phyloP scores from a whole-genome alignment of 2,113 vertebrate species.

The Crocuta crocuta region DNA sequence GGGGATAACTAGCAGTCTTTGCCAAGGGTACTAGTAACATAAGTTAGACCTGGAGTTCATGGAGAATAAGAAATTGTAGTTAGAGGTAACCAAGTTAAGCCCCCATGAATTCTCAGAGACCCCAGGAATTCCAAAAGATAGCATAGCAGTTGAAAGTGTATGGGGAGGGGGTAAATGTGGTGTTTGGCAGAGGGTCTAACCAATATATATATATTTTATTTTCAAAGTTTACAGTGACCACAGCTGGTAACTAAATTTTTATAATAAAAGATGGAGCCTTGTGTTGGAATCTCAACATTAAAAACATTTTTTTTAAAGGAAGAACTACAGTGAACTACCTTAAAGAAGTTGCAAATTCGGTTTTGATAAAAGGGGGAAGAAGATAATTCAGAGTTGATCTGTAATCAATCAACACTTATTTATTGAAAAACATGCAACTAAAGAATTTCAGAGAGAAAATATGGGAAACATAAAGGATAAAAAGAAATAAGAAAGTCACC shows the following conservation, averaged over 20 bases:
- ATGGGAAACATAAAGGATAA: not conserved
- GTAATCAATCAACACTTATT: not conserved
- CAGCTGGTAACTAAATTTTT: not conserved
- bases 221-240: not conserved
- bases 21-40: not conserved
- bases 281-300: not conserved
- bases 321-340: not conserved
- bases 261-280: not conserved
- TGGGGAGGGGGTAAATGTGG: not conserved
- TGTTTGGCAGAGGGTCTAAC: not conserved
- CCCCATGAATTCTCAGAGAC: not conserved
- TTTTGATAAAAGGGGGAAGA: not conserved
- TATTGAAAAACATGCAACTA: not conserved
- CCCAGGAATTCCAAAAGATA: not conserved
- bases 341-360: not conserved
- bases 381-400: not conserved
- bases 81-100: not conserved
- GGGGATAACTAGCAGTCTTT: not conserved
- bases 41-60: conserved; percentile 11
- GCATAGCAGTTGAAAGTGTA: not conserved
- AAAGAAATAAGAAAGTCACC: not conserved
- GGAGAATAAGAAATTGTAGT: not conserved
- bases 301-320: not conserved
- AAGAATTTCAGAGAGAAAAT: conserved; percentile 19
- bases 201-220: not conserved